These are phyloP conservation scores for Odocoileus hemionus DNA, from an alignment of 2,113 vertebrate genomes.

Conservation along the genomic window DNA sequence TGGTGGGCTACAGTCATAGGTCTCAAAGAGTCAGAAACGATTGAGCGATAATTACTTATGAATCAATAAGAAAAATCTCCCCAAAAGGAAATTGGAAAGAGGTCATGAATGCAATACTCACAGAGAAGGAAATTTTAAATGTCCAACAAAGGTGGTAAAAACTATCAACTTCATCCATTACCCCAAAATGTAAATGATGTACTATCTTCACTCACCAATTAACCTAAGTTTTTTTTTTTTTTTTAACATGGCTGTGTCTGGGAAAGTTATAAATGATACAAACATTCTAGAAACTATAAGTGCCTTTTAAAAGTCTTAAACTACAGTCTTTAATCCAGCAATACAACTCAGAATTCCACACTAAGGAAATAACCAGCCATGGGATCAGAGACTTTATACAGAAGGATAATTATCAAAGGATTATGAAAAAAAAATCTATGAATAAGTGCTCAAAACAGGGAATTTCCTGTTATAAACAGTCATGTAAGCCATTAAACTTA, in stretches of 20 bases:
- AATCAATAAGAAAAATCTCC: not conserved
- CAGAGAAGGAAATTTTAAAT: not conserved
- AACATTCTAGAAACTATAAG: not conserved
- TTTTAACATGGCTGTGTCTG: not conserved
- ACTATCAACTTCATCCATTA: not conserved
- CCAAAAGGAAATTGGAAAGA: not conserved
- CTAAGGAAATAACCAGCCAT: not conserved
- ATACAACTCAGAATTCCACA: not conserved
- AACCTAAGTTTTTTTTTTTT: not conserved
- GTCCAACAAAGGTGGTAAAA: not conserved
- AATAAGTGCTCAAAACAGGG: not conserved
- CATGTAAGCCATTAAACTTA: not conserved
- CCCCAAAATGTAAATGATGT: not conserved
- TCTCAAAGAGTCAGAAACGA: not conserved
- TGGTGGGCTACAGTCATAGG: not conserved
- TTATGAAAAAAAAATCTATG: not conserved
- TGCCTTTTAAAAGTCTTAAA: not conserved
- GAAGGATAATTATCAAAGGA: not conserved
- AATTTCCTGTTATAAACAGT: not conserved
- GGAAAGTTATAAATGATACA: not conserved
- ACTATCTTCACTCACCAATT: not conserved
- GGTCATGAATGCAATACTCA: not conserved
- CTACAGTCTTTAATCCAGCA: not conserved
- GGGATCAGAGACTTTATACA: not conserved
- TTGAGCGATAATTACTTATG: not conserved